phyloP scores from a whole-genome alignment of 2,888 invertebrate species.

The Perizoma affinitatum region DNA sequence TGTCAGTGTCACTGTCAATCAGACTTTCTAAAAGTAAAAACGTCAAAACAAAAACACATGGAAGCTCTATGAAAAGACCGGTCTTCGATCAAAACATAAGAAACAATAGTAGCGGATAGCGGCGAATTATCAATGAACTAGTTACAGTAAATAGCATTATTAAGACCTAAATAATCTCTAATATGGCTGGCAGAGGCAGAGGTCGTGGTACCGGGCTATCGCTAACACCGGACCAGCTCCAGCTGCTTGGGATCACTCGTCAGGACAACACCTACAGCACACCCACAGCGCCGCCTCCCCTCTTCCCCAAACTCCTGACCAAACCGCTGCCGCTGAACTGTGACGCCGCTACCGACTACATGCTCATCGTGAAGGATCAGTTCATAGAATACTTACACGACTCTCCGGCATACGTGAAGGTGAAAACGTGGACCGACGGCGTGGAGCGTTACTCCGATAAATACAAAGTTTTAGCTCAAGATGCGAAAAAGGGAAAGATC shows the following conservation, averaged over 20 bases:
- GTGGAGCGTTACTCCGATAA: constrained; percentile 85
- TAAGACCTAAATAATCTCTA: neutral
- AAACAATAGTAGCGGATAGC: too few relatives aligned
- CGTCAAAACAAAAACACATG: too few relatives aligned
- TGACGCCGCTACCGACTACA: constrained; percentile 86
- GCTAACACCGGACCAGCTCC: constrained; percentile 83
- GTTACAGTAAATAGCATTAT: too few relatives aligned
- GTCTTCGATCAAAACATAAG: too few relatives aligned
- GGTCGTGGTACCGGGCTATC: constrained; percentile 78
- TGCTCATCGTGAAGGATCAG: constrained; percentile 88
- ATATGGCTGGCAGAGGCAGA: constrained; percentile 77
- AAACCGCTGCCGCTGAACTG: constrained; percentile 81
- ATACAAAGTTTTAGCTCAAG: constrained; percentile 76
- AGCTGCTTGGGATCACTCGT: constrained; percentile 80
- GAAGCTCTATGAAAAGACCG: too few relatives aligned
- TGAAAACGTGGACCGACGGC: constrained; percentile 74
- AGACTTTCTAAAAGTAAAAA: too few relatives aligned
- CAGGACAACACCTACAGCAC: constrained; percentile 77
- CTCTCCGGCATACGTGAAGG: constrained; percentile 85
- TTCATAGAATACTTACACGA: constrained; percentile 89
- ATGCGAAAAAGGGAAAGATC: constrained; percentile 73
- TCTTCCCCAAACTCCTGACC: constrained; percentile 84
- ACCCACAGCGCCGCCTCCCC: constrained; percentile 82
- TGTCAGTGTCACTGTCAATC: too few relatives aligned
- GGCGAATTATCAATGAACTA: too few relatives aligned